A percentile compares a stretch with the other conserved stretches of the same genome.
phyloP scores from a whole-genome alignment of 2,888 invertebrate species.

The Nineta flava region DNA sequence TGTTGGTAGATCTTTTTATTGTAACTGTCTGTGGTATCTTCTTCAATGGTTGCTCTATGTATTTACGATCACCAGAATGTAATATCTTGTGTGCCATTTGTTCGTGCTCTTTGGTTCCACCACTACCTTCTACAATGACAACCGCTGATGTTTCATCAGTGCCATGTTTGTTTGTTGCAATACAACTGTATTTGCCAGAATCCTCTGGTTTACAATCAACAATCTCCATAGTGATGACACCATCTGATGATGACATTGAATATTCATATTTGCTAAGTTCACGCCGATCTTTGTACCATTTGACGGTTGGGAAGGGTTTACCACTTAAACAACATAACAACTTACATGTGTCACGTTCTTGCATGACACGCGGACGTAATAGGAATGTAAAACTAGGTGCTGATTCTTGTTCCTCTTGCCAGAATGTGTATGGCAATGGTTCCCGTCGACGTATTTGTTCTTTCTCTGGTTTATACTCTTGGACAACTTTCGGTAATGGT shows the following conservation, averaged over 20 bases:
- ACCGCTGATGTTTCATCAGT: constrained; percentile 90
- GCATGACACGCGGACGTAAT: constrained; percentile 95
- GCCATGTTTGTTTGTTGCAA: constrained; percentile 87
- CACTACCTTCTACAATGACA: constrained; percentile 84
- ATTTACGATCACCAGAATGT: constrained; percentile 75
- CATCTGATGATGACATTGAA: constrained; percentile 80
- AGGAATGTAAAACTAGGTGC: constrained; percentile 97
- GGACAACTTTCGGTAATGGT: constrained; percentile 58
- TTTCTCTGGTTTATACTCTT: constrained; percentile 49
- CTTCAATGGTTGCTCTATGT: constrained; percentile 70
- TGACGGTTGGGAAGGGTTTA: constrained; percentile 85
- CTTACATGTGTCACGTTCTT: constrained; percentile 90
- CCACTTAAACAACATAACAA: constrained; percentile 92
- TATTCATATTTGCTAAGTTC: constrained; percentile 86
- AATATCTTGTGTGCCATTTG: constrained; percentile 75
- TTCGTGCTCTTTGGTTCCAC: constrained; percentile 65
- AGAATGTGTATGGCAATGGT: constrained; percentile 70
- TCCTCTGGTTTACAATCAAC: constrained; percentile 86
- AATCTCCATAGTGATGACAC: constrained; percentile 95
- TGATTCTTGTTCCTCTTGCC: constrained; percentile 85
- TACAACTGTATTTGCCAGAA: constrained; percentile 90
- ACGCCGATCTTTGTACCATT: constrained; percentile 81
- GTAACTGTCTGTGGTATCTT: constrained; percentile 63
- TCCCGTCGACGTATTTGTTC: constrained; percentile 63
- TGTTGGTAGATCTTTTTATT: constrained; percentile 38